Conservation (phyloP, 2,888 invertebrate genomes). For the Clepsis dumicolana region DNA sequence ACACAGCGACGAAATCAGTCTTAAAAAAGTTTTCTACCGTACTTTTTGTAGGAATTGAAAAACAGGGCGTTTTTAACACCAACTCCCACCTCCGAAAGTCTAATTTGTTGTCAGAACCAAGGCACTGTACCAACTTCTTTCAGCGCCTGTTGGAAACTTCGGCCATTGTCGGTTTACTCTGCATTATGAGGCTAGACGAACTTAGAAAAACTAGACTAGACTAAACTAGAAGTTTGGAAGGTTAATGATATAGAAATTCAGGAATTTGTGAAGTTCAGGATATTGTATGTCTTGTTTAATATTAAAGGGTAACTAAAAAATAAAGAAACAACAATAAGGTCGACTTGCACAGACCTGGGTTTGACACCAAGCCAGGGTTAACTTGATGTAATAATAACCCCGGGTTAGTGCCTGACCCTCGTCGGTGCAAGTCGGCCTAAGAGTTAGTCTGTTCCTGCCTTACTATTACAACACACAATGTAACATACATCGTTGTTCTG, state of each 20-base stretch:
- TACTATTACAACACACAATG: too few relatives aligned
- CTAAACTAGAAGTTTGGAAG: neutral
- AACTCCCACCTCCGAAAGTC: constrained; percentile 29
- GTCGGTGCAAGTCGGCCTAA: too few relatives aligned
- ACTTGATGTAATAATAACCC: too few relatives aligned
- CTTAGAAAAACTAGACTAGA: constrained; percentile 11
- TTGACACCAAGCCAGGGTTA: too few relatives aligned
- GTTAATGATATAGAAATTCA: constrained; percentile 20
- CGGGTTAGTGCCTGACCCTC: too few relatives aligned
- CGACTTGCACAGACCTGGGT: too few relatives aligned
- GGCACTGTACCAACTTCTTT: constrained; percentile 15
- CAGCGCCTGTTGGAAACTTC: constrained; percentile 23
- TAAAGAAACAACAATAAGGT: too few relatives aligned
- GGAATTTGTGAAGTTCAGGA: neutral
- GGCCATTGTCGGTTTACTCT: constrained; percentile 16
- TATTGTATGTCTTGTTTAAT: neutral
- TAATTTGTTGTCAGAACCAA: constrained; percentile 30
- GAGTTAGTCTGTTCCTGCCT: too few relatives aligned
- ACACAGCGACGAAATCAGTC: neutral
- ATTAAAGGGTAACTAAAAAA: too few relatives aligned
- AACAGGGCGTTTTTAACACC: constrained; percentile 9
- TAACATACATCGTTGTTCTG: too few relatives aligned
- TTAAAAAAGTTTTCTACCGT: neutral
- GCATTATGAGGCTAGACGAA: constrained; percentile 21
- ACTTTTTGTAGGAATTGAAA: neutral